Evolutionary conservation across 2,797 vertebrate species (phyloP).

Genomic region (Parambassis ranga): DNA sequence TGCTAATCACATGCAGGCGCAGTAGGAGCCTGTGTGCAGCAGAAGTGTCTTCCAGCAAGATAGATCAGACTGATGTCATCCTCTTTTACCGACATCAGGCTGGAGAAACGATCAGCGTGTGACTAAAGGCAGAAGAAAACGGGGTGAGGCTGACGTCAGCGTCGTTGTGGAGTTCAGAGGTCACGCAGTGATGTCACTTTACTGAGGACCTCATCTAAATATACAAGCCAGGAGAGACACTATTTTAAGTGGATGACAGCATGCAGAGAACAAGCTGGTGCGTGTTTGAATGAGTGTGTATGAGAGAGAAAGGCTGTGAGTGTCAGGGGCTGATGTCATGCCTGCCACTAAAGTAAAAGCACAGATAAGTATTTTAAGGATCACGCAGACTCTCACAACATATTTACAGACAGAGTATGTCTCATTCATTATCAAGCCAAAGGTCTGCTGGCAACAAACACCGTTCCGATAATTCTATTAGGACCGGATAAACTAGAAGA

Average conservation of each 20-base stretch:
- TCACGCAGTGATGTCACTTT: constrained; percentile 47
- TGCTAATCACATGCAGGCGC: constrained; percentile 10
- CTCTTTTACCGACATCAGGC: constrained; percentile 20
- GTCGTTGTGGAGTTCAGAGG: constrained; percentile 37
- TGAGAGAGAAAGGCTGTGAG: not conserved
- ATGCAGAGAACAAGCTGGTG: constrained; percentile 17
- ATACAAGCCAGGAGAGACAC: constrained; percentile 1
- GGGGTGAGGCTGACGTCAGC: constrained; percentile 1
- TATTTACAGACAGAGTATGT: not conserved
- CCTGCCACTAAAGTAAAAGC: constrained; percentile 20
- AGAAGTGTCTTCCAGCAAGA: constrained; percentile 43
- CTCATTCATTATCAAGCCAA: not conserved
- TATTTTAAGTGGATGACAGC: constrained; percentile 49
- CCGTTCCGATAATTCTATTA: not conserved
- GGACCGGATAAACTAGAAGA: not conserved
- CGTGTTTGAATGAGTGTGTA: constrained; percentile 13
- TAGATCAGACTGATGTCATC: constrained; percentile 60
- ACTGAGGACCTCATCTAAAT: constrained; percentile 24
- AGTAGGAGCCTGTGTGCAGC: not conserved
- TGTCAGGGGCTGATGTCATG: constrained; percentile 37
- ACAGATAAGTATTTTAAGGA: constrained; percentile 28
- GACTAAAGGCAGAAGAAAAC: not conserved
- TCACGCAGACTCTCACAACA: not conserved
- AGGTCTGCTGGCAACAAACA: not conserved
- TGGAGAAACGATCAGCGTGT: constrained; percentile 20